phyloP scores from a whole-genome alignment of 2,888 invertebrate species.

The Aphrophora alni region DNA sequence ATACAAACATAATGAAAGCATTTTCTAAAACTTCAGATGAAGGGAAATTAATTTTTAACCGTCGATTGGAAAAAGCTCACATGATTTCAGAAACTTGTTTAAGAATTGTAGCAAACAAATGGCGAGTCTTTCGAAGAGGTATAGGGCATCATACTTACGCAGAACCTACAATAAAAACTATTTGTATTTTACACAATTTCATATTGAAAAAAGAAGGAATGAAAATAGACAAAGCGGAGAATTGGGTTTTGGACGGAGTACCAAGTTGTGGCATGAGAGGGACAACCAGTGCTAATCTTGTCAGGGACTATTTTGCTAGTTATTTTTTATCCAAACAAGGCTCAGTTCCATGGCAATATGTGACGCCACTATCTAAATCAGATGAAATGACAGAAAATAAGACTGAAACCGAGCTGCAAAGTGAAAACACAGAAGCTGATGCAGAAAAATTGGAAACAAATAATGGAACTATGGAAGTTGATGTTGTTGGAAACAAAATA shows the following conservation, averaged over 20 bases:
- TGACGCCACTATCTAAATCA: background rate
- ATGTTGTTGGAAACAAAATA: no score
- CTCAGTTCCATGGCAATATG: background rate
- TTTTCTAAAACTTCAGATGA: background rate
- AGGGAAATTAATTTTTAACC: background rate
- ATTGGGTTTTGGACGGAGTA: background rate
- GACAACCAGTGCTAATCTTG: background rate
- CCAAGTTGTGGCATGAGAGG: slow-evolving; percentile 1
- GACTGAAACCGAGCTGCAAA: background rate
- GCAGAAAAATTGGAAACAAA: background rate
- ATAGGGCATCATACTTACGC: background rate
- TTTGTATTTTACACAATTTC: background rate
- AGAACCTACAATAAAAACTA: background rate
- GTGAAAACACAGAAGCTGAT: background rate
- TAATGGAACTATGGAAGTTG: background rate
- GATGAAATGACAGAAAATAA: background rate
- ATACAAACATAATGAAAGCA: background rate
- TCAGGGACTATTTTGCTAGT: background rate
- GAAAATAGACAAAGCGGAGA: background rate
- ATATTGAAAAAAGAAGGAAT: background rate
- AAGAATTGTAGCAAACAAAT: background rate
- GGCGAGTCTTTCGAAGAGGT: background rate
- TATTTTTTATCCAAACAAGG: background rate
- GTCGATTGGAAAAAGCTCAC: background rate
- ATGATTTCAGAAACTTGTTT: background rate